These are phyloP conservation scores for Geotrupes spiniger DNA, from an alignment of 2,888 invertebrate species.

Conservation along the genomic window DNA sequence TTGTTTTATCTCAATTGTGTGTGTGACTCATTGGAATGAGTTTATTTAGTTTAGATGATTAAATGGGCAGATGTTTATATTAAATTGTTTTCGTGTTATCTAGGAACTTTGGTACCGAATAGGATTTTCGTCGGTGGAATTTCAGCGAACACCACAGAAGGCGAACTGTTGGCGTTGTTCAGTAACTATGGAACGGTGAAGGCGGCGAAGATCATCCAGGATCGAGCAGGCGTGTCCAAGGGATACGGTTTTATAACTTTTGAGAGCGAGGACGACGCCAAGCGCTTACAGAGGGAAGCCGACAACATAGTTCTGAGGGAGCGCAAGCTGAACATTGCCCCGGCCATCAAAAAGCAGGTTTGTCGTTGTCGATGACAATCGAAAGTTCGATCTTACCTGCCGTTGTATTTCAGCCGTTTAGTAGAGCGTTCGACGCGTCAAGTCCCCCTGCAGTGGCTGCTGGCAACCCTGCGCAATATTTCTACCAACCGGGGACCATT, in stretches of 20 bases:
- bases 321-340: constrained; percentile 81
- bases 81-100: constrained; percentile 28
- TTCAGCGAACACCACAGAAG: constrained; percentile 88
- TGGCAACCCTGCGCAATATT: constrained; percentile 46
- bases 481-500: constrained; percentile 47
- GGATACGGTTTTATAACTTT: constrained; percentile 86
- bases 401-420: constrained; percentile 46
- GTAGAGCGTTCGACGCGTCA: constrained; percentile 55
- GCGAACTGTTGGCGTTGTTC: constrained; percentile 87
- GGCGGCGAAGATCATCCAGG: constrained; percentile 92
- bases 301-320: constrained; percentile 77
- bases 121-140: constrained; percentile 96
- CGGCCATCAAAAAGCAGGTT: constrained; percentile 78
- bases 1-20: not conserved
- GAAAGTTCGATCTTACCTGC: not conserved
- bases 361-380: not conserved
- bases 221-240: constrained; percentile 92
- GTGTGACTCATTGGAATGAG: not conserved
- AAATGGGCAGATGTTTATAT: constrained; percentile 41
- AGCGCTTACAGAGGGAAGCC: constrained; percentile 68
- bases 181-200: constrained; percentile 86
- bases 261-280: constrained; percentile 84
- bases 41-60: not conserved
- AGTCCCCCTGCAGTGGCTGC: constrained; percentile 55
- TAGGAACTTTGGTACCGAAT: constrained; percentile 86